Conservation (phyloP, 2,797 vertebrate species). For the Gymnothorax reevesii region DNA sequence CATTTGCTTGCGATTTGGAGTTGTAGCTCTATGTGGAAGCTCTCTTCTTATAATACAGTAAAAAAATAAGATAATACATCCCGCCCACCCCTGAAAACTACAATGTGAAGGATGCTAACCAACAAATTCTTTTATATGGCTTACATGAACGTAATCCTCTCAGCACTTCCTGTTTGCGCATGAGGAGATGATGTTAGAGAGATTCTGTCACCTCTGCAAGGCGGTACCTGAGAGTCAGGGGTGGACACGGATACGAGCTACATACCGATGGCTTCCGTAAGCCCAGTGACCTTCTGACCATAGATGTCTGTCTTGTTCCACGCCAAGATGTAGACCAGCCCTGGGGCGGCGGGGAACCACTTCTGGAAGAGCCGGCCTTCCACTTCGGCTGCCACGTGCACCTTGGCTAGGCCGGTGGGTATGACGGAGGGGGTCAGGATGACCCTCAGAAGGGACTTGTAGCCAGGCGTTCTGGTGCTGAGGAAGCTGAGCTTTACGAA, state of each 20-base stretch:
- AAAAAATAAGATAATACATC: no score
- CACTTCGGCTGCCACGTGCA: constrained; percentile 86
- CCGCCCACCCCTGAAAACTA: no score
- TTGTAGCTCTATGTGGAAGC: no score
- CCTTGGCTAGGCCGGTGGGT: constrained; percentile 83
- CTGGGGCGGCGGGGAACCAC: constrained; percentile 90
- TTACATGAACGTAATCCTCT: not conserved
- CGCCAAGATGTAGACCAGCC: constrained; percentile 86
- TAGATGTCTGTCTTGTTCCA: constrained; percentile 98
- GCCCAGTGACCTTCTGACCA: constrained; percentile 91
- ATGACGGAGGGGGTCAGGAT: constrained; percentile 84
- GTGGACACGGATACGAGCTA: constrained; percentile 31
- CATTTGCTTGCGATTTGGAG: no score
- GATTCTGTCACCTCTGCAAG: constrained; percentile 11
- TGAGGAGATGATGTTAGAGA: constrained; percentile 33
- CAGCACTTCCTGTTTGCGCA: not conserved
- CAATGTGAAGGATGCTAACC: no score
- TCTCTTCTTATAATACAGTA: no score
- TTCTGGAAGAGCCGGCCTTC: constrained; percentile 91
- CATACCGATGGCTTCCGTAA: constrained; percentile 89
- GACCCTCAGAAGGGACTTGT: constrained; percentile 87
- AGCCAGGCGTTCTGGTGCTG: constrained; percentile 89
- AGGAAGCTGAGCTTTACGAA: constrained; percentile 91
- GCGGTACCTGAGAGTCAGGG: constrained; percentile 47
- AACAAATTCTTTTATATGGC: no score